These are phyloP conservation scores for Baronia brevicornis DNA, from an alignment of 2,888 invertebrate genomes.

Conservation along the genomic window DNA sequence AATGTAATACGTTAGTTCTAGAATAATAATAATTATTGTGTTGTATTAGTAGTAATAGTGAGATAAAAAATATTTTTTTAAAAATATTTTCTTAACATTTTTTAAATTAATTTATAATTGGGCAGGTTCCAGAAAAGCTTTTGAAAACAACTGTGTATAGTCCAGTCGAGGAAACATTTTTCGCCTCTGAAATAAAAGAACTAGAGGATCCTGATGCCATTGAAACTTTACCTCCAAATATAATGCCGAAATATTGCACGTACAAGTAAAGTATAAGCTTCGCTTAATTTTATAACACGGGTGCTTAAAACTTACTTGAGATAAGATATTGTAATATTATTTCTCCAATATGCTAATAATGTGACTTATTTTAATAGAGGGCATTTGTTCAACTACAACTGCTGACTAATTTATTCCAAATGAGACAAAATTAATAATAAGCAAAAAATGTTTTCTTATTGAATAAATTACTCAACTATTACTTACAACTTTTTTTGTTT, in stretches of 20 bases:
- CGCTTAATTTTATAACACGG: not conserved
- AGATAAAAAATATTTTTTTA: not conserved
- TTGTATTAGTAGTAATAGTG: not conserved
- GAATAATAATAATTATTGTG: constrained; percentile 3
- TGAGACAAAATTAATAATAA: no score
- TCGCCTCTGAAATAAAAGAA: constrained; percentile 20
- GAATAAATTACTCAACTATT: no score
- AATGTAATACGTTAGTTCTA: no score
- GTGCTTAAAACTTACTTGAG: not conserved
- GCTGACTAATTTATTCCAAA: no score
- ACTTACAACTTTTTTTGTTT: no score
- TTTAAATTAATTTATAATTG: constrained; percentile 1
- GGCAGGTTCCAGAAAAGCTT: constrained; percentile 46
- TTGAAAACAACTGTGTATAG: constrained; percentile 41
- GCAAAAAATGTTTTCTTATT: no score
- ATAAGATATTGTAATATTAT: not conserved
- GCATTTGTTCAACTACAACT: no score
- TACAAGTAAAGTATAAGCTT: constrained; percentile 38
- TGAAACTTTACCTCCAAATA: constrained; percentile 36
- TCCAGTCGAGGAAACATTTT: constrained; percentile 28
- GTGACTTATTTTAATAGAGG: no score
- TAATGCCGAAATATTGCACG: constrained; percentile 39
- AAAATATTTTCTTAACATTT: not conserved
- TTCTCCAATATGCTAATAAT: no score
- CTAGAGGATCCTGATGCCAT: constrained; percentile 19